Percentiles rank a stretch among this genome's conserved stretches.
phyloP scores from a whole-genome alignment of 2,797 vertebrate genomes.

The Distichodus sexfasciatus region DNA sequence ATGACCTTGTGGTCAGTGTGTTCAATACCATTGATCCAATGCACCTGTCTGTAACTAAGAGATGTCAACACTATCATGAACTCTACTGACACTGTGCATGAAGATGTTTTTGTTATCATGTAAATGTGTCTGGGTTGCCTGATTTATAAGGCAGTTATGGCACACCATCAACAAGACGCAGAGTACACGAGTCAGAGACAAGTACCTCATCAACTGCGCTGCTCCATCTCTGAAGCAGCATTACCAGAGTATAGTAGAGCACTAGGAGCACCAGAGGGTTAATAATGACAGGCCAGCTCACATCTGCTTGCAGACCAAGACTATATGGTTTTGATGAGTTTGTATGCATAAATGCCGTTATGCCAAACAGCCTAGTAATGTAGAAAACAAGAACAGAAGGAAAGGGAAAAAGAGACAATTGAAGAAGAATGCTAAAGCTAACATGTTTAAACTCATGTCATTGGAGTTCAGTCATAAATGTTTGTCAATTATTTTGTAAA shows the following conservation, averaged over 20 bases:
- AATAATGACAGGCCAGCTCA: conserved; percentile 75
- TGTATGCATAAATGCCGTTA: conserved; percentile 74
- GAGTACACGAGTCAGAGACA: too few relatives aligned
- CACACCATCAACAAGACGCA: too few relatives aligned
- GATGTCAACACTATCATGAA: background rate
- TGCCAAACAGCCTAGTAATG: conserved; percentile 75
- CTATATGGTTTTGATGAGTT: conserved; percentile 66
- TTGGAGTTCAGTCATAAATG: too few relatives aligned
- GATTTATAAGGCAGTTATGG: too few relatives aligned
- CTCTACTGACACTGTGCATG: background rate
- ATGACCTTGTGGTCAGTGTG: background rate
- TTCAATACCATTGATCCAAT: background rate
- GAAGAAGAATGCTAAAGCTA: too few relatives aligned
- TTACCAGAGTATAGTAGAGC: conserved; percentile 77
- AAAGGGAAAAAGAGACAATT: background rate
- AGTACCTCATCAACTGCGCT: conserved; percentile 58
- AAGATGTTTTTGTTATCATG: background rate
- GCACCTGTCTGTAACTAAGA: conserved; percentile 3
- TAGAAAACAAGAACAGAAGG: background rate
- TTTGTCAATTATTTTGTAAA: too few relatives aligned
- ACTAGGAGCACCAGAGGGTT: conserved; percentile 77
- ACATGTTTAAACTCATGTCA: too few relatives aligned
- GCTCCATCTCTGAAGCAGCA: conserved; percentile 74
- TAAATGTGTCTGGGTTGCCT: background rate
- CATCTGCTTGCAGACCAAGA: conserved; percentile 66